Conservation (phyloP, 2,888 invertebrate species). For the Drosophila paracracens region DNA sequence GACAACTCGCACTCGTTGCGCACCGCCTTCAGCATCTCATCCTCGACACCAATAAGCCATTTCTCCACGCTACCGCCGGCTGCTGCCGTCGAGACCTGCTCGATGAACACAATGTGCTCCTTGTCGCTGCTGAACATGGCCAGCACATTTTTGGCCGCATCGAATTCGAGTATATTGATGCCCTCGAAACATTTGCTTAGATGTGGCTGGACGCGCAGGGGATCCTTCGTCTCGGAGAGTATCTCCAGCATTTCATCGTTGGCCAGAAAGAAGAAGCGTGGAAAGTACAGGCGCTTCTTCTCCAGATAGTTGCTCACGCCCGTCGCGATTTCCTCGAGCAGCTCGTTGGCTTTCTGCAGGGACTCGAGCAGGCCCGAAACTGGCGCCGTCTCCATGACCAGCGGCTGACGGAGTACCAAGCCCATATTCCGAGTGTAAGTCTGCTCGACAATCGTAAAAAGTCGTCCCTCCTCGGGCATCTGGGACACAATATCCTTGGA, state of each 20-base stretch:
- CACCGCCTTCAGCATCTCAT: constrained; percentile 87
- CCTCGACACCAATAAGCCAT: constrained; percentile 88
- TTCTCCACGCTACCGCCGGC: constrained; percentile 88
- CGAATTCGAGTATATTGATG: constrained; percentile 86
- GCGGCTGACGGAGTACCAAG: constrained; percentile 79
- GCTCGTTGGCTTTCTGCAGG: constrained; percentile 86
- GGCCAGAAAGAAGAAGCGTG: constrained; percentile 91
- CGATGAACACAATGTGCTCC: constrained; percentile 87
- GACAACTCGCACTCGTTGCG: constrained; percentile 85
- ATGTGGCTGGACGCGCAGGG: constrained; percentile 87
- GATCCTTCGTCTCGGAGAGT: constrained; percentile 89
- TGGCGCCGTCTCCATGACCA: constrained; percentile 86
- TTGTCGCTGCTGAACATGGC: constrained; percentile 88
- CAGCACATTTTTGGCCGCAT: constrained; percentile 86
- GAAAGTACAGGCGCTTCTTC: constrained; percentile 88
- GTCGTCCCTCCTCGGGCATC: constrained; percentile 88
- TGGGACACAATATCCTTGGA: constrained; percentile 88
- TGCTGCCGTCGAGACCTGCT: constrained; percentile 86
- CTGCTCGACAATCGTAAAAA: constrained; percentile 86
- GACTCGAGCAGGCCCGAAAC: constrained; percentile 89
- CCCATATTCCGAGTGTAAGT: constrained; percentile 85
- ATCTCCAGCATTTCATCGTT: constrained; percentile 91
- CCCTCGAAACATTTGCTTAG: constrained; percentile 90
- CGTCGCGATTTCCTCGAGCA: constrained; percentile 88
- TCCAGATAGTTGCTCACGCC: constrained; percentile 89